Percentiles rank a stretch among this genome's conserved stretches.
These are phyloP conservation scores for Hipparchia sbordonii DNA, from an alignment of 2,888 invertebrate genomes.

Conservation along the genomic window DNA sequence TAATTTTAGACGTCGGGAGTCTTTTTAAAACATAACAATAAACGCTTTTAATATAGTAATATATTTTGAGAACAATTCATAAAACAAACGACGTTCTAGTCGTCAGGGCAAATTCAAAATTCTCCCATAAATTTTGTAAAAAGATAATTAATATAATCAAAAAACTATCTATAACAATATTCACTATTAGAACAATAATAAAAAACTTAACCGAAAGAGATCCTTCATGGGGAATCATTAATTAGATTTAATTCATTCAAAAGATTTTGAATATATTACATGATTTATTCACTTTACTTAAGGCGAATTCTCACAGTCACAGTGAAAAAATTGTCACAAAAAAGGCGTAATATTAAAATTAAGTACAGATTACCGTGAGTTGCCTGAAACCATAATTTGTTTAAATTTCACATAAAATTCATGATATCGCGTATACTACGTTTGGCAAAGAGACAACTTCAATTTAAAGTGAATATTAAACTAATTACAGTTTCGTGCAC, in stretches of 20 bases:
- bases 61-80: slow-evolving; percentile 42
- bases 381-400: too few species aligned
- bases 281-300: not conserved
- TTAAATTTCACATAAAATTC: too few species aligned
- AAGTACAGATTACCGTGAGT: too few species aligned
- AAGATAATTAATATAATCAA: slow-evolving; percentile 43
- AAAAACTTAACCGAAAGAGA: slow-evolving; percentile 62
- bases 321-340: not conserved
- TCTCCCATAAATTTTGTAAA: slow-evolving; percentile 56
- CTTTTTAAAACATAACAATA: slow-evolving; percentile 23
- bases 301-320: slow-evolving; percentile 12
- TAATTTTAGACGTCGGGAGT: not conserved
- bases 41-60: slow-evolving; percentile 21
- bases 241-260: slow-evolving; percentile 27
- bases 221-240: slow-evolving; percentile 49
- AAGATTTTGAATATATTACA: slow-evolving; percentile 26
- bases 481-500: too few species aligned
- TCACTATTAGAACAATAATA: slow-evolving; percentile 45
- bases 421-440: too few species aligned
- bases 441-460: too few species aligned
- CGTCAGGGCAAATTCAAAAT: slow-evolving; percentile 62
- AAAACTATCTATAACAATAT: slow-evolving; percentile 48
- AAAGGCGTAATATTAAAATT: not conserved
- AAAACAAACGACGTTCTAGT: slow-evolving; percentile 47
- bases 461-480: too few species aligned